phyloP scores from a whole-genome alignment of 2,113 vertebrate species.

The Marcusenius ussheri region DNA sequence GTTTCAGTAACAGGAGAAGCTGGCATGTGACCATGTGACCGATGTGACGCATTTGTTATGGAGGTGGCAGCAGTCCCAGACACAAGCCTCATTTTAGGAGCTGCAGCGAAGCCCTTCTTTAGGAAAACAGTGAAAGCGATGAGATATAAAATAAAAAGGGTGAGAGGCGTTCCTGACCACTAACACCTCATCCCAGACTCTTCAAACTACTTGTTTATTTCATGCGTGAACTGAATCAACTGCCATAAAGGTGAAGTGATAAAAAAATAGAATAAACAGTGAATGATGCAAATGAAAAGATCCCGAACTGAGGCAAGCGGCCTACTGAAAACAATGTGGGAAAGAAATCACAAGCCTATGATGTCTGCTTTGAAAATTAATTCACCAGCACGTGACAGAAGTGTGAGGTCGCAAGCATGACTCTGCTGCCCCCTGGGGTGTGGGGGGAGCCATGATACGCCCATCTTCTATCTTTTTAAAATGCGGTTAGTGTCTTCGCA shows the following conservation, averaged over 20 bases:
- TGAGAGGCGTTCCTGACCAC: background rate
- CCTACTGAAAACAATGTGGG: background rate
- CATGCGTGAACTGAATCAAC: background rate
- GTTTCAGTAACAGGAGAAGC: conserved; percentile 64
- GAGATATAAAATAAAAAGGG: background rate
- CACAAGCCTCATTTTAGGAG: conserved; percentile 68
- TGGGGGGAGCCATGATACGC: background rate
- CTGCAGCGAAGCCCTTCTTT: background rate
- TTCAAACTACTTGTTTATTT: background rate
- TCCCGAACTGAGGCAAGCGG: background rate
- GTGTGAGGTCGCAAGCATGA: conserved; percentile 1
- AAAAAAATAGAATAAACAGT: background rate
- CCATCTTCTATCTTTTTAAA: conserved; percentile 29
- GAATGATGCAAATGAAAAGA: background rate
- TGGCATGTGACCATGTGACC: conserved; percentile 51
- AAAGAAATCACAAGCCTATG: background rate
- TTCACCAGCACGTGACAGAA: conserved; percentile 4
- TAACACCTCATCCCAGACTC: background rate
- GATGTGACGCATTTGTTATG: conserved; percentile 52
- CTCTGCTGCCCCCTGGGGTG: conserved; percentile 4
- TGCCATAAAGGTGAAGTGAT: background rate
- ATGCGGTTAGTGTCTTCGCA: conserved; percentile 67
- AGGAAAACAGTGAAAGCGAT: background rate
- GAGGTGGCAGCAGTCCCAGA: conserved; percentile 64
- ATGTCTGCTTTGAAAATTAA: background rate